Percentiles rank a stretch among this genome's conserved stretches.
Evolutionary conservation across 2,888 invertebrate genomes (phyloP).

Genomic region (Catocala fraxini): DNA sequence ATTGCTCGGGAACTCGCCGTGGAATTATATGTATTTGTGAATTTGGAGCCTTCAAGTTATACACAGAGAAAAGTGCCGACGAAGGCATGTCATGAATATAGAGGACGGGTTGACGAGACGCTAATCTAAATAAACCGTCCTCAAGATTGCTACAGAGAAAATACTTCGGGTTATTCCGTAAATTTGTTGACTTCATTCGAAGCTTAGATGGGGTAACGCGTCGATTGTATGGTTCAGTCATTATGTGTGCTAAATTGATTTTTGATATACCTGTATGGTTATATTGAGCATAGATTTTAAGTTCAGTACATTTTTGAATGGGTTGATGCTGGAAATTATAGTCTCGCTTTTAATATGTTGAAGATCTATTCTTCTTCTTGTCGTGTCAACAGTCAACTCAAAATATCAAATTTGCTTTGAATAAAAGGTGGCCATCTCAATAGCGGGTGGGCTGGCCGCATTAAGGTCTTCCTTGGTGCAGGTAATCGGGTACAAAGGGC

Average conservation of each 20-base stretch:
- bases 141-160: constrained; percentile 59
- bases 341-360: too few relatives aligned
- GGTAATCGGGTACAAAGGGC: too few relatives aligned
- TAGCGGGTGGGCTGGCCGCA: too few relatives aligned
- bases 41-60: constrained; percentile 55
- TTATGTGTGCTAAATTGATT: constrained; percentile 19
- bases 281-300: too few relatives aligned
- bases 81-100: constrained; percentile 67
- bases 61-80: constrained; percentile 54
- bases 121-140: constrained; percentile 72
- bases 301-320: too few relatives aligned
- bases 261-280: neutral
- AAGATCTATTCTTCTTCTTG: too few relatives aligned
- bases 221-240: constrained; percentile 22
- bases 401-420: too few relatives aligned
- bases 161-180: constrained; percentile 60
- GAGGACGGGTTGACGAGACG: constrained; percentile 60
- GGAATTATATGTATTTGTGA: constrained; percentile 60
- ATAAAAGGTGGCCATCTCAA: too few relatives aligned
- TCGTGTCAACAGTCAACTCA: too few relatives aligned
- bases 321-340: too few relatives aligned
- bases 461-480: too few relatives aligned
- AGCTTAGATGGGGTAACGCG: constrained; percentile 33
- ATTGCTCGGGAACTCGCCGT: constrained; percentile 50
- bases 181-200: constrained; percentile 54